Percentiles rank a stretch among this genome's conserved stretches.
phyloP scores from a whole-genome alignment of 1,140 invertebrate species.

The Ceratitis capitata region DNA sequence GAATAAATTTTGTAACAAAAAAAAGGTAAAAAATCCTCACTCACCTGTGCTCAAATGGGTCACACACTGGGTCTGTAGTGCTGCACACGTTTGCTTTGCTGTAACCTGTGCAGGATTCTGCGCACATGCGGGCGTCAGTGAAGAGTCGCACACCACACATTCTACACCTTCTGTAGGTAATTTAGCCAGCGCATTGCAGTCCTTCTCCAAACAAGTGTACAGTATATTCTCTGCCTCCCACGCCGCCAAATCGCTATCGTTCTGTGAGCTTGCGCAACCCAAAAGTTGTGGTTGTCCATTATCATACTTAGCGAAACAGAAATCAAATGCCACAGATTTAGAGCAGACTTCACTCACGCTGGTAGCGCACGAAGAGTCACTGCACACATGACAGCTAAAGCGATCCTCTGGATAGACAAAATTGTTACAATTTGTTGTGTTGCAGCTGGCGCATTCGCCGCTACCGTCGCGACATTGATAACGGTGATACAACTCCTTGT shows the following conservation, averaged over 20 bases:
- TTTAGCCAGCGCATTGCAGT: slow-evolving; percentile 50
- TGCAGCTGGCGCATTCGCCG: slow-evolving; percentile 51
- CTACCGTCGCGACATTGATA: slow-evolving; percentile 46
- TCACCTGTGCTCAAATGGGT: slow-evolving; percentile 38
- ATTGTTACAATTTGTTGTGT: slow-evolving; percentile 48
- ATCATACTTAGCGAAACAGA: slow-evolving; percentile 58
- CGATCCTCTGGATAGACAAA: slow-evolving; percentile 53
- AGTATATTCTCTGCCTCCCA: slow-evolving; percentile 51
- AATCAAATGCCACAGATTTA: slow-evolving; percentile 48
- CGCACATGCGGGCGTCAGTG: slow-evolving; percentile 49
- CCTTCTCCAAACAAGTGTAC: slow-evolving; percentile 47
- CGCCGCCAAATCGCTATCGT: slow-evolving; percentile 47
- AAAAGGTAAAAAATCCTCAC: not conserved
- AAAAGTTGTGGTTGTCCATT: slow-evolving; percentile 47
- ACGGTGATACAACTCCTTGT: slow-evolving; percentile 55
- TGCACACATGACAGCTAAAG: slow-evolving; percentile 54
- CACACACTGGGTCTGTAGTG: slow-evolving; percentile 50
- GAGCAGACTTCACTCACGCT: slow-evolving; percentile 47
- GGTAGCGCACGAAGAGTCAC: slow-evolving; percentile 40
- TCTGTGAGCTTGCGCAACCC: slow-evolving; percentile 56
- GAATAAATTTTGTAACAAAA: too few relatives aligned
- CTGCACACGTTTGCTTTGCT: slow-evolving; percentile 44
- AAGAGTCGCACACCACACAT: slow-evolving; percentile 57
- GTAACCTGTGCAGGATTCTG: slow-evolving; percentile 48
- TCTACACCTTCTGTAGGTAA: slow-evolving; percentile 46